These are phyloP conservation scores for Digitonthophagus gazella DNA, from an alignment of 2,888 invertebrate species.

Conservation along the genomic window DNA sequence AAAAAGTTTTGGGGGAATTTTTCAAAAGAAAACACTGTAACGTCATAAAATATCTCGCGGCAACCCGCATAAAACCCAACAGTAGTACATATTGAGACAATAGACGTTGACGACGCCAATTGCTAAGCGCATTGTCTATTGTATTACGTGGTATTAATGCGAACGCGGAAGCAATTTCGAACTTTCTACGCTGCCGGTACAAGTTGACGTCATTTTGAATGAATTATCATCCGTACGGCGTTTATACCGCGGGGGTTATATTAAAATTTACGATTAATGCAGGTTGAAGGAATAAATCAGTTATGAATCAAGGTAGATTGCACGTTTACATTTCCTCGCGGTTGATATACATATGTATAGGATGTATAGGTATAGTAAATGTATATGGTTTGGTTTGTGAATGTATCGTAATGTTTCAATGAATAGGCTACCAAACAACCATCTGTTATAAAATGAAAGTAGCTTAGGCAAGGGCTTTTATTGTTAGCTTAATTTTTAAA, in stretches of 20 bases:
- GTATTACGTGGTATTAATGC: not conserved
- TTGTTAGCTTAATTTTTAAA: too few species aligned
- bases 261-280: not conserved
- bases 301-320: not conserved
- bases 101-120: not conserved
- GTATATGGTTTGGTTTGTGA: too few species aligned
- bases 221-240: not conserved
- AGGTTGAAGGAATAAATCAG: not conserved
- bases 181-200: not conserved
- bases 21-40: not conserved
- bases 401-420: too few species aligned
- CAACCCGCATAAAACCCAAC: not conserved
- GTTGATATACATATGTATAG: too few species aligned
- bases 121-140: not conserved
- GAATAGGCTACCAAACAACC: too few species aligned
- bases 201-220: not conserved
- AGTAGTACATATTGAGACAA: not conserved
- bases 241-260: not conserved
- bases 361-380: too few species aligned
- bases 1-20: too few species aligned
- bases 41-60: not conserved
- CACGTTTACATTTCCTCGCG: too few species aligned
- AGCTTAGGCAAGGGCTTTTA: too few species aligned
- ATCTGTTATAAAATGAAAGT: too few species aligned
- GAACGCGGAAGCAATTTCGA: not conserved